A percentile compares a stretch with the other conserved stretches of the same genome.
phyloP scores from a whole-genome alignment of 2,113 vertebrate genomes.

The Verasper variegatus region DNA sequence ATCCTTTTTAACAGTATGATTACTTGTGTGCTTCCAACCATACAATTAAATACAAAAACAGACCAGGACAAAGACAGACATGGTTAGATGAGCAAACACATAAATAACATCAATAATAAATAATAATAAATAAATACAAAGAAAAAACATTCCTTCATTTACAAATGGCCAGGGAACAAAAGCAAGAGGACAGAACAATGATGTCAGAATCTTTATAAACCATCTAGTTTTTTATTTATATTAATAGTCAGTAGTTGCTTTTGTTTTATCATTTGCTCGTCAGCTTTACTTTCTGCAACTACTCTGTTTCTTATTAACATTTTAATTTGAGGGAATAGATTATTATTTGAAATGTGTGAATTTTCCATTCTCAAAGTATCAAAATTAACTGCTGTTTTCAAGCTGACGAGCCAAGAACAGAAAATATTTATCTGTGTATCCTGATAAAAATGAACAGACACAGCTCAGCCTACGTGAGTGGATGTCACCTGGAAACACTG shows the following conservation, averaged over 20 bases:
- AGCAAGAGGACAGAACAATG: not conserved
- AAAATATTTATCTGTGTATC: not conserved
- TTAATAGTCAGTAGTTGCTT: not conserved
- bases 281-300: too few species aligned
- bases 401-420: not conserved
- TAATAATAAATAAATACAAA: constrained; percentile 29
- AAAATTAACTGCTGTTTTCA: not conserved
- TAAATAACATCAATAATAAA: constrained; percentile 38
- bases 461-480: not conserved
- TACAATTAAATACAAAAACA: constrained; percentile 17
- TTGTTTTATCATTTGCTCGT: too few species aligned
- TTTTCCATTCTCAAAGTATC: not conserved
- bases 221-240: not conserved
- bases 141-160: constrained; percentile 13
- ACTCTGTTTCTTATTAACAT: too few species aligned
- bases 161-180: constrained; percentile 8
- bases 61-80: constrained; percentile 41
- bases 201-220: not conserved
- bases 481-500: not conserved
- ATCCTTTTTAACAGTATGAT: not conserved
- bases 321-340: too few species aligned
- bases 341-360: not conserved
- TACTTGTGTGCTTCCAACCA: constrained; percentile 3
- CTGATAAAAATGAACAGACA: constrained; percentile 5
- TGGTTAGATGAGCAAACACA: constrained; percentile 42